A percentile compares a stretch with the other conserved stretches of the same genome.
Evolutionary conservation across 1,140 invertebrate species (phyloP).

Genomic region (Hycleus cichorii): DNA sequence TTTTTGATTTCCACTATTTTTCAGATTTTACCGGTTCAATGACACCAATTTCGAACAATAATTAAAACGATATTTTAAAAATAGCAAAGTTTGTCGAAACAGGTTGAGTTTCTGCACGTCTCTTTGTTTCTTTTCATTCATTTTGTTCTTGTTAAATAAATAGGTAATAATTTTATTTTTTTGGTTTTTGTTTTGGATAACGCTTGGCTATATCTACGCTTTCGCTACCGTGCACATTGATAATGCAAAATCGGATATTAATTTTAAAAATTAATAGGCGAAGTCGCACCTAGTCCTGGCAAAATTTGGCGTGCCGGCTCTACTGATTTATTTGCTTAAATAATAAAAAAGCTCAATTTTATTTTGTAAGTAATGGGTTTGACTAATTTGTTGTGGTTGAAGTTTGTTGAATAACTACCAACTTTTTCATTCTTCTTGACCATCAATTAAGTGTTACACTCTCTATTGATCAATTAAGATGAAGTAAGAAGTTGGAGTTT

Average conservation of each 20-base stretch:
- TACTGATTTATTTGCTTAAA: conserved; percentile 38
- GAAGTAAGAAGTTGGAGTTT: background rate
- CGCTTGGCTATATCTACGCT: conserved; percentile 34
- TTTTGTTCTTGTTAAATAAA: conserved; percentile 14
- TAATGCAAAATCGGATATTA: background rate
- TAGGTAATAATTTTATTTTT: background rate
- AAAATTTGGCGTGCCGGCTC: conserved; percentile 39
- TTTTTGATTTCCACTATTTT: conserved; percentile 26
- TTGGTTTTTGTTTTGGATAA: background rate
- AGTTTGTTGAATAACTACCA: background rate
- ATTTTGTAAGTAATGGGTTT: conserved; percentile 24
- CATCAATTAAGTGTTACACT: no score
- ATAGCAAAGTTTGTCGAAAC: conserved; percentile 10
- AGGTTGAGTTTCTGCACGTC: conserved; percentile 34
- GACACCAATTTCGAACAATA: conserved; percentile 36
- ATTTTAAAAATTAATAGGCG: conserved; percentile 16
- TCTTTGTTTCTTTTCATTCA: conserved; percentile 32
- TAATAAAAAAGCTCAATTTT: conserved; percentile 2
- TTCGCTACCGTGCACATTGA: conserved; percentile 30
- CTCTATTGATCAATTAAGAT: background rate
- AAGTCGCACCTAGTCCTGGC: conserved; percentile 35
- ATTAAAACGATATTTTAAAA: conserved; percentile 23
- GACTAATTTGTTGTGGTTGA: conserved; percentile 1
- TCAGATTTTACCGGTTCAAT: conserved; percentile 42
- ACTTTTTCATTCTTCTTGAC: background rate